A percentile compares a stretch with the other conserved stretches of the same genome.
phyloP scores from a whole-genome alignment of 2,113 vertebrate species.

The Coturnix japonica region DNA sequence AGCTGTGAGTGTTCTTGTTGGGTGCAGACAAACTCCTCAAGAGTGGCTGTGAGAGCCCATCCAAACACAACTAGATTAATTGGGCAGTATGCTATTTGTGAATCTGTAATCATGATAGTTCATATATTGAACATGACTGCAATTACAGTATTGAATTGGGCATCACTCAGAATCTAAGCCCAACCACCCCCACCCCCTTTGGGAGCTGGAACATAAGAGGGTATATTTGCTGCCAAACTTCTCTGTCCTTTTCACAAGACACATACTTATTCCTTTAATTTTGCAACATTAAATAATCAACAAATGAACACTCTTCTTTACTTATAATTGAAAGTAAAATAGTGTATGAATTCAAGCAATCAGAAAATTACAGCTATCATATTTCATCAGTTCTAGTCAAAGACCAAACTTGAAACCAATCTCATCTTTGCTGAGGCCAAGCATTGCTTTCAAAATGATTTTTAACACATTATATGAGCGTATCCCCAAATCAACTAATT shows the following conservation, averaged over 20 bases:
- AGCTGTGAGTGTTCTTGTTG: no score
- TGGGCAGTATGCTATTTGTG: not conserved
- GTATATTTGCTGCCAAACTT: not conserved
- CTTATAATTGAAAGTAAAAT: not conserved
- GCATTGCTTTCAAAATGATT: not conserved
- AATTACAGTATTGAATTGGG: not conserved
- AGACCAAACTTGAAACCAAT: not conserved
- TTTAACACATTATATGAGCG: not conserved
- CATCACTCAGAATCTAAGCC: no score
- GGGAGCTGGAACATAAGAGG: not conserved
- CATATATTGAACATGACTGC: not conserved
- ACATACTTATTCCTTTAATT: not conserved
- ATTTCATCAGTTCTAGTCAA: not conserved
- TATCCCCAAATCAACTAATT: not conserved
- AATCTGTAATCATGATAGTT: not conserved
- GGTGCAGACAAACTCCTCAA: not conserved
- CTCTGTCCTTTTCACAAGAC: not conserved
- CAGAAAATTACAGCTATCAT: not conserved
- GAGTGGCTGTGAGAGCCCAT: not conserved
- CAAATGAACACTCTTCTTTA: not conserved
- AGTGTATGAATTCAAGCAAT: not conserved
- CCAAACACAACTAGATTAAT: not conserved
- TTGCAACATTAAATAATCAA: not conserved
- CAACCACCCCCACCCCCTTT: not conserved
- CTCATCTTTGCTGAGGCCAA: not conserved